Conservation (phyloP, 2,888 invertebrate species). For the Lasioglossum zephyrum region DNA sequence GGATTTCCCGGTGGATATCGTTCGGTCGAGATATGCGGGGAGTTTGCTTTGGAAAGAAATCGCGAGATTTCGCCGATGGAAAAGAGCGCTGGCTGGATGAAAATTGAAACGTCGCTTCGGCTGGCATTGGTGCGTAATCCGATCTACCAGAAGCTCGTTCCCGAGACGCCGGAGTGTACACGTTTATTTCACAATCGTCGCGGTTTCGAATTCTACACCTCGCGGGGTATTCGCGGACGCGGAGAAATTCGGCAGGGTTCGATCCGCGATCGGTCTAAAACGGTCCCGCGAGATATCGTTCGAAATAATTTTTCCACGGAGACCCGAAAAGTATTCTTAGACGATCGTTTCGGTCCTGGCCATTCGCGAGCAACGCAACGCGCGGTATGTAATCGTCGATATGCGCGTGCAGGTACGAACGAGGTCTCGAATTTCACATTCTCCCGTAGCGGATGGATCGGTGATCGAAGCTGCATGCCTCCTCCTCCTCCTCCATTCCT, state of each 20-base stretch:
- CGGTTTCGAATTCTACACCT: conserved; percentile 1
- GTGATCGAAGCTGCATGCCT: not conserved
- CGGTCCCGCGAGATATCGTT: not conserved
- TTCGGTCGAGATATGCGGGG: not conserved
- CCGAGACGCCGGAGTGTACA: conserved; percentile 18
- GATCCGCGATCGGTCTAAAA: conserved; percentile 5
- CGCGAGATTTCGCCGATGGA: conserved; percentile 10
- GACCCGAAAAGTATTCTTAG: conserved; percentile 32
- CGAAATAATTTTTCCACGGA: not conserved
- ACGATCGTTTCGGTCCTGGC: conserved; percentile 18
- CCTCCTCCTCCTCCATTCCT: not conserved
- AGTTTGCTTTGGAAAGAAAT: not conserved
- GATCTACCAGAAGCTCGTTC: conserved; percentile 53
- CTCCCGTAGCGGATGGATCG: not conserved
- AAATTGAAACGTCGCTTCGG: conserved; percentile 52
- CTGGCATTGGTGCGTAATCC: conserved; percentile 46
- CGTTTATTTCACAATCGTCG: conserved; percentile 37
- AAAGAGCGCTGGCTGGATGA: conserved; percentile 31
- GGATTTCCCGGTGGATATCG: not conserved
- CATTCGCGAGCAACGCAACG: not conserved
- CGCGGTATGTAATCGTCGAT: not conserved
- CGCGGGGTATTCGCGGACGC: not conserved
- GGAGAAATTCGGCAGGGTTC: not conserved
- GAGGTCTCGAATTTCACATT: not conserved
- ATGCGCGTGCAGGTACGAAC: not conserved